Evolutionary conservation across 2,113 vertebrate genomes (phyloP).

Genomic region (Neogale vison): DNA sequence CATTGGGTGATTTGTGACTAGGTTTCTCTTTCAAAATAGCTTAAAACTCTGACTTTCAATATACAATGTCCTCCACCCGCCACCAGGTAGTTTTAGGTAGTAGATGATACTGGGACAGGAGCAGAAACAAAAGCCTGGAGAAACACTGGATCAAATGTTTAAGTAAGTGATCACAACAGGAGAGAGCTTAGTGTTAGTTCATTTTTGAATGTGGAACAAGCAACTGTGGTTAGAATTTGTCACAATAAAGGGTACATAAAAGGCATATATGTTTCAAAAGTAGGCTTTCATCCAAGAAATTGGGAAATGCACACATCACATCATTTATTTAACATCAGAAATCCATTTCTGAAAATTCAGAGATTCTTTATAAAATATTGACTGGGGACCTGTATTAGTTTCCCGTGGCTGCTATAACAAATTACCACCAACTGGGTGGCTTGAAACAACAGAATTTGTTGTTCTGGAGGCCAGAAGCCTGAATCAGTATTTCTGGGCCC

Average conservation of each 20-base stretch:
- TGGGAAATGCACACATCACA: neutral
- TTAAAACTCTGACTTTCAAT: neutral
- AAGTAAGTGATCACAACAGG: neutral
- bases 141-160: neutral
- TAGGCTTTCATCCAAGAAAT: neutral
- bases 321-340: neutral
- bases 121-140: neutral
- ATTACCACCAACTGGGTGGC: neutral
- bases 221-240: neutral
- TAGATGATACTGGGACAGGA: neutral
- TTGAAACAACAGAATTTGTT: neutral
- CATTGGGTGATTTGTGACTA: neutral
- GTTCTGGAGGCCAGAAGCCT: neutral
- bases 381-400: neutral
- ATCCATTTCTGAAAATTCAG: conserved; percentile 17
- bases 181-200: neutral
- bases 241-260: neutral
- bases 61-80: neutral
- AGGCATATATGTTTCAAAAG: neutral
- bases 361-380: neutral
- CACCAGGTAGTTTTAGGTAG: neutral
- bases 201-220: neutral
- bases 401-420: neutral
- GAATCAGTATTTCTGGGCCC: neutral
- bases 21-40: neutral